These are phyloP conservation scores for Megaustenia siamemsis DNA, from an alignment of 2,888 invertebrate genomes.

Conservation along the genomic window DNA sequence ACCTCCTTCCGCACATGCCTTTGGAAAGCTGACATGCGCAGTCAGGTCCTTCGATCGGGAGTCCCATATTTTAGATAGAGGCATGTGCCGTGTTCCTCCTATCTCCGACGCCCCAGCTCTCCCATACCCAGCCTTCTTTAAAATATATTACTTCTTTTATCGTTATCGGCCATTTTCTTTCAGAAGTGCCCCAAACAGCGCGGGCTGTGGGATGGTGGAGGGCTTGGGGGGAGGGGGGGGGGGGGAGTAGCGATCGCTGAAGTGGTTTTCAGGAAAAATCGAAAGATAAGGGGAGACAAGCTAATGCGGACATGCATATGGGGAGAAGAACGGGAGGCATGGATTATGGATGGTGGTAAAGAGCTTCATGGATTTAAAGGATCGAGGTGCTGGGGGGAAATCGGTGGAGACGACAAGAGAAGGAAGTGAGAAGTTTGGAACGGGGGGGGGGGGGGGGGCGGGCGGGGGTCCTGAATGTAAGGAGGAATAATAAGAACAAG, in stretches of 20 bases:
- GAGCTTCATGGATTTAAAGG: background rate
- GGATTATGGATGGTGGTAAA: slow-evolving; percentile 4
- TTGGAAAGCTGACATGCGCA: slow-evolving; percentile 33
- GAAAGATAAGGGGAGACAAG: background rate
- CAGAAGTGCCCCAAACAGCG: background rate
- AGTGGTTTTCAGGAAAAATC: background rate
- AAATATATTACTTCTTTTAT: background rate
- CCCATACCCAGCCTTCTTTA: background rate
- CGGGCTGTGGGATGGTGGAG: background rate
- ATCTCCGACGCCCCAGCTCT: too few relatives aligned
- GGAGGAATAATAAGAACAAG: background rate
- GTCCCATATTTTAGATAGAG: slow-evolving; percentile 14
- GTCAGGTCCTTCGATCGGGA: slow-evolving; percentile 21
- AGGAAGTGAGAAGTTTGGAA: background rate
- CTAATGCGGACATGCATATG: background rate
- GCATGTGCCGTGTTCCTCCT: slow-evolving; percentile 4
- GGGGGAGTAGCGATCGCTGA: background rate
- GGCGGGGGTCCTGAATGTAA: background rate
- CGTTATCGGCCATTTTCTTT: background rate
- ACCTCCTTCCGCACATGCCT: slow-evolving; percentile 23
- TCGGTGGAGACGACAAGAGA: background rate
- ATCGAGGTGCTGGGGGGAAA: background rate
- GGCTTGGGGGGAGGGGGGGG: background rate
- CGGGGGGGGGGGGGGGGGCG: background rate
- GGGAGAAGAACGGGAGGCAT: background rate